Conservation (phyloP, 2,888 invertebrate genomes). For the Keiferia lycopersicella region DNA sequence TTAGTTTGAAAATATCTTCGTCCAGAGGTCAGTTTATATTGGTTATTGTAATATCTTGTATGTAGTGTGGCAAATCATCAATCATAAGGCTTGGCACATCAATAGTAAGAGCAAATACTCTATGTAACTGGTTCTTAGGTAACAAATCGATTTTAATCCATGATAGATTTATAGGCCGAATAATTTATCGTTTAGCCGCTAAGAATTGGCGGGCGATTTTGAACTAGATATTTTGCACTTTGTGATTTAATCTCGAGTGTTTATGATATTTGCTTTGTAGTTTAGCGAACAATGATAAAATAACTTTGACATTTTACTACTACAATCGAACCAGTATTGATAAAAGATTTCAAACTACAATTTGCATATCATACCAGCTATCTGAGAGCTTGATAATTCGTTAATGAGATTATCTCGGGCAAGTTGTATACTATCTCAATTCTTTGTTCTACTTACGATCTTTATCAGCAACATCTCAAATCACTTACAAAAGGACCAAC, state of each 20-base stretch:
- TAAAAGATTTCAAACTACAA: background rate
- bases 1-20: conserved; percentile 13
- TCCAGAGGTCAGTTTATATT: conserved; percentile 31
- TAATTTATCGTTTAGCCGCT: conserved; percentile 50
- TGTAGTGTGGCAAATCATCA: conserved; percentile 49
- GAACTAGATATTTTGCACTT: conserved; percentile 26
- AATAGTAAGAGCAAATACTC: conserved; percentile 64
- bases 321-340: background rate
- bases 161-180: conserved; percentile 54
- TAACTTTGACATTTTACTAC: conserved; percentile 5
- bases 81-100: conserved; percentile 63
- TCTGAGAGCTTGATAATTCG: background rate
- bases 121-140: conserved; percentile 54
- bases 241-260: conserved; percentile 17
- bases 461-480: too few relatives aligned
- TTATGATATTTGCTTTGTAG: conserved; percentile 23
- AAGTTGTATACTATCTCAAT: too few relatives aligned
- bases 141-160: conserved; percentile 63
- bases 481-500: background rate
- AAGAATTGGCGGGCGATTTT: conserved; percentile 32
- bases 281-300: conserved; percentile 12
- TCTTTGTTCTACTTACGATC: too few relatives aligned
- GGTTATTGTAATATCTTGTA: conserved; percentile 37
- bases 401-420: too few relatives aligned
- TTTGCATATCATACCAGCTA: too few relatives aligned